These are phyloP conservation scores for Grammomys dolichurus DNA, from an alignment of 2,113 vertebrate species.

Conservation along the genomic window DNA sequence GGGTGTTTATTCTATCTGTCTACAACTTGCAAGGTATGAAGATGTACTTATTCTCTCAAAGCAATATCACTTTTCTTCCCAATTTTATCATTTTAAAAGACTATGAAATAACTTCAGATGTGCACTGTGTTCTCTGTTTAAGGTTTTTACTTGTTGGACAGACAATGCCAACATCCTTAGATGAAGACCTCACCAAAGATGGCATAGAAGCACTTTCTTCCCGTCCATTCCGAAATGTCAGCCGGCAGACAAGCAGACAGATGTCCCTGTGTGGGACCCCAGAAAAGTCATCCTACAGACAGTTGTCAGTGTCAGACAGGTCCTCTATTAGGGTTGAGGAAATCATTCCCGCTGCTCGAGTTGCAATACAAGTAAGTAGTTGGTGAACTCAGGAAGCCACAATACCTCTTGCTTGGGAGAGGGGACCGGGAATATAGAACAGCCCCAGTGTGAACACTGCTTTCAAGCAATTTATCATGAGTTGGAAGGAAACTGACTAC, in stretches of 20 bases:
- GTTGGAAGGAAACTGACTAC: neutral
- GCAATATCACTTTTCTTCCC: neutral
- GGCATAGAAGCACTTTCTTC: constrained; percentile 96
- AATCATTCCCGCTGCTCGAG: constrained; percentile 97
- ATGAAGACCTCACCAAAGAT: constrained; percentile 95
- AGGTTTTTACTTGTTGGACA: constrained; percentile 98
- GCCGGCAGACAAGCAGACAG: constrained; percentile 92
- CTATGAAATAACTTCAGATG: neutral
- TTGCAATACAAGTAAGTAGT: constrained; percentile 95
- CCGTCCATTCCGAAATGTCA: constrained; percentile 95
- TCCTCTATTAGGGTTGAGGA: constrained; percentile 98
- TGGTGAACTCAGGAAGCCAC: neutral
- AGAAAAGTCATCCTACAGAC: constrained; percentile 96
- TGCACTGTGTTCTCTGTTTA: constrained; percentile 32
- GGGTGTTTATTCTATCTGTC: constrained; percentile 98
- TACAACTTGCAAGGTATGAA: constrained; percentile 96
- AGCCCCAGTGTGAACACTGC: neutral
- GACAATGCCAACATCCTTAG: constrained; percentile 94
- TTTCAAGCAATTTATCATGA: neutral
- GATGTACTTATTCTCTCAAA: neutral
- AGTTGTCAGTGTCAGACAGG: constrained; percentile 97
- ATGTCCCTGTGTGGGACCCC: constrained; percentile 97
- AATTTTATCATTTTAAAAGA: constrained; percentile 6
- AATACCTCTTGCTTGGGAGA: neutral
- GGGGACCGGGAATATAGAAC: neutral